phyloP scores from a whole-genome alignment of 2,797 vertebrate species.

The Pteronotus mesoamericanus region DNA sequence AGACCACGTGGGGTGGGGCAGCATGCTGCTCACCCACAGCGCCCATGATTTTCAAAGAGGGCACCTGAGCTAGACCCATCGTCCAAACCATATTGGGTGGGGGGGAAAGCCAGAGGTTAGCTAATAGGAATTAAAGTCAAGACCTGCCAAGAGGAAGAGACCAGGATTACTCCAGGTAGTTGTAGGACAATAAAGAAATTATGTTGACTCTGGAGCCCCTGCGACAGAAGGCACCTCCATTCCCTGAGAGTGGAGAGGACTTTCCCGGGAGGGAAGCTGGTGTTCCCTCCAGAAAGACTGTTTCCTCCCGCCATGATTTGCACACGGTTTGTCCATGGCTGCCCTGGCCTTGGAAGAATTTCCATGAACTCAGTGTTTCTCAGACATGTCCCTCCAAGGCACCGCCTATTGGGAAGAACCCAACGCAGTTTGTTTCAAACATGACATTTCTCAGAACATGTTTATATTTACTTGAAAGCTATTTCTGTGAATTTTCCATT shows the following conservation, averaged over 20 bases:
- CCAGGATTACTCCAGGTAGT: background rate
- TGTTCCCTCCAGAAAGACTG: slow-evolving; percentile 9
- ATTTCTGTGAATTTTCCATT: background rate
- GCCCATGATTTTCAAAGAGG: background rate
- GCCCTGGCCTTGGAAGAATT: background rate
- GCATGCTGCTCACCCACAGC: background rate
- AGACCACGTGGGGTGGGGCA: too few relatives aligned
- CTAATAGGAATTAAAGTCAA: background rate
- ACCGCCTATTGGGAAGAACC: background rate
- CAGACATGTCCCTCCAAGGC: background rate
- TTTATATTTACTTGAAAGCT: background rate
- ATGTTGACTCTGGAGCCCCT: background rate
- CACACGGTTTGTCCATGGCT: background rate
- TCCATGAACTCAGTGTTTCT: background rate
- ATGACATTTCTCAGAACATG: background rate
- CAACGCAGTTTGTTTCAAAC: background rate
- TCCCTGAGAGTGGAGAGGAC: background rate
- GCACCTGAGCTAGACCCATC: background rate
- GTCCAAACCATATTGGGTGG: background rate
- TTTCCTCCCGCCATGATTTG: slow-evolving; percentile 62
- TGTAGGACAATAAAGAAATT: background rate
- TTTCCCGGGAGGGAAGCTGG: background rate
- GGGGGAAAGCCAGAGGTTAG: background rate
- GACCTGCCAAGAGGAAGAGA: background rate
- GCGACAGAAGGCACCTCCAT: background rate